Percentiles rank a stretch among this genome's conserved stretches.
Conservation (phyloP, 2,888 invertebrate genomes). For the Drosophila pegasa region DNA sequence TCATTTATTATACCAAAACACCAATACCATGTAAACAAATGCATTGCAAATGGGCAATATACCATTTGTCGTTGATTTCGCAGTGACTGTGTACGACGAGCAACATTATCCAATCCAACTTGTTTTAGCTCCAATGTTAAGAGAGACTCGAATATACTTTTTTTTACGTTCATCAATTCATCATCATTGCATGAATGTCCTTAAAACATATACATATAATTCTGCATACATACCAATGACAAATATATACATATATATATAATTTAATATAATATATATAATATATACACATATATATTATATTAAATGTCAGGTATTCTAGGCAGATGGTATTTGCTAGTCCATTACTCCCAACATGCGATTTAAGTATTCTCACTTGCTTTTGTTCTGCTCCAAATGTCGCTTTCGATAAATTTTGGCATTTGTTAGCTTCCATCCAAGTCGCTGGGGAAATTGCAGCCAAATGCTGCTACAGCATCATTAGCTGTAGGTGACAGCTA, state of each 20-base stretch:
- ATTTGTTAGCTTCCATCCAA: constrained; percentile 68
- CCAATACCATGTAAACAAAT: constrained; percentile 15
- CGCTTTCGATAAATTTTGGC: constrained; percentile 81
- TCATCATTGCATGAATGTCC: too few species aligned
- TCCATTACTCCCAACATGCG: neutral
- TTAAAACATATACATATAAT: too few species aligned
- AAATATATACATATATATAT: constrained; percentile 1
- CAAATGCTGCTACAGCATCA: constrained; percentile 50
- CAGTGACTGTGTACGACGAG: neutral
- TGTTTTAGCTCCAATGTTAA: too few species aligned
- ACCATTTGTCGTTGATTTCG: neutral
- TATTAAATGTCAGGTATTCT: neutral
- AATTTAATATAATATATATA: neutral
- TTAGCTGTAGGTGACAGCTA: constrained; percentile 53
- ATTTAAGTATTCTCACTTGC: neutral
- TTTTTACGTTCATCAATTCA: too few species aligned
- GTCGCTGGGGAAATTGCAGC: constrained; percentile 74
- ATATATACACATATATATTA: neutral
- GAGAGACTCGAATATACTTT: too few species aligned
- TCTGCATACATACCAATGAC: too few species aligned
- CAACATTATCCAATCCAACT: neutral
- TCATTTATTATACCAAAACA: neutral
- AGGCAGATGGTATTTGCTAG: constrained; percentile 1
- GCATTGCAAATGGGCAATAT: neutral
- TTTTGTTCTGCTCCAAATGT: constrained; percentile 66